Conservation (phyloP, 2,888 invertebrate genomes). For the Matsumyia berberina region DNA sequence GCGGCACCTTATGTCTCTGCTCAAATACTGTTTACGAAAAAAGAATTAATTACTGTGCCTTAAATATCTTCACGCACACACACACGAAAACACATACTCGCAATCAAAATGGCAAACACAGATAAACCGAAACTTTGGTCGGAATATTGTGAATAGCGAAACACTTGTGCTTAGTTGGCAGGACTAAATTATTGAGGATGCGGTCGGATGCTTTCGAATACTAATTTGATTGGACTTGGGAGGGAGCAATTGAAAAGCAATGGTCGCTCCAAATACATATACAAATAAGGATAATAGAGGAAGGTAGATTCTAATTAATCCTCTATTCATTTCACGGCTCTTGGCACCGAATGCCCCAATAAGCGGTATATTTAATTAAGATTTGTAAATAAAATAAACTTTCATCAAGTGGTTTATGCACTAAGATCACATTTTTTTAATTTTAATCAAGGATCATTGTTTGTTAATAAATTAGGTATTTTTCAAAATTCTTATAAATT, state of each 20-base stretch:
- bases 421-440: constrained; percentile 64
- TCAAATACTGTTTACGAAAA: constrained; percentile 10
- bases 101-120: constrained; percentile 20
- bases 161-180: constrained; percentile 75
- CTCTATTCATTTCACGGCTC: constrained; percentile 74
- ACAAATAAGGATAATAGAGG: constrained; percentile 70
- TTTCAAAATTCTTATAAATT: too few relatives aligned
- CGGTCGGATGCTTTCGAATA: constrained; percentile 75
- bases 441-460: constrained; percentile 55
- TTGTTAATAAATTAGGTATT: too few relatives aligned
- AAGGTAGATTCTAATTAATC: constrained; percentile 73
- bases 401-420: constrained; percentile 43
- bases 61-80: constrained; percentile 48
- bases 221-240: constrained; percentile 75
- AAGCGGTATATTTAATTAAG: constrained; percentile 60
- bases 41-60: constrained; percentile 68
- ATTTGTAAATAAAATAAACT: constrained; percentile 67
- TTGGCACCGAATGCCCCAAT: constrained; percentile 35
- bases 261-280: constrained; percentile 62
- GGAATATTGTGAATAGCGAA: constrained; percentile 68
- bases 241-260: constrained; percentile 74
- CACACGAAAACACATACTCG: constrained; percentile 10
- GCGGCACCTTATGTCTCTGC: constrained; percentile 29
- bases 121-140: constrained; percentile 55
- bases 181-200: constrained; percentile 76